phyloP scores from a whole-genome alignment of 1,140 invertebrate species.

The Oryctes rhinoceros region DNA sequence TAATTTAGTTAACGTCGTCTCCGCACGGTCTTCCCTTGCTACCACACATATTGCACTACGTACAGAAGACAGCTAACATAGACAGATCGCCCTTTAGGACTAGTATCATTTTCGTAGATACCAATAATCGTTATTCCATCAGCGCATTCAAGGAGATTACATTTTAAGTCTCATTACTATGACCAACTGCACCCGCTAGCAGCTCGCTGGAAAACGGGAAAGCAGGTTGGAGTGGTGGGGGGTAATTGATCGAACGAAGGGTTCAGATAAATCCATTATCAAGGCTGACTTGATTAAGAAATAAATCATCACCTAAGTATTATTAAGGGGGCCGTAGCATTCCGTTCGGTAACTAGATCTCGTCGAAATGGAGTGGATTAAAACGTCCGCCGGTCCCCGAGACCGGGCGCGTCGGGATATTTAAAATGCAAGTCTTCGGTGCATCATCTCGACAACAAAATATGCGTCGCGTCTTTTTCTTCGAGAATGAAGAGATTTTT shows the following conservation, averaged over 20 bases:
- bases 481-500: conserved; percentile 26
- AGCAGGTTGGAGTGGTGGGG: conserved; percentile 19
- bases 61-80: background rate
- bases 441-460: conserved; percentile 9
- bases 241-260: conserved; percentile 40
- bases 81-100: background rate
- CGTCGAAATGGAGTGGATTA: conserved; percentile 50
- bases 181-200: background rate
- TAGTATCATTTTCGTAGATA: conserved; percentile 11
- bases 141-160: conserved; percentile 52
- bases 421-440: conserved; percentile 4
- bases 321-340: conserved; percentile 46
- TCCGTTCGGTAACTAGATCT: conserved; percentile 50
- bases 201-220: background rate
- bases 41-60: background rate
- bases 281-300: conserved; percentile 54
- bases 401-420: background rate
- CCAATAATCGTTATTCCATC: conserved; percentile 38
- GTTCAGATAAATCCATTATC: conserved; percentile 50
- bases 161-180: conserved; percentile 54
- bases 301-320: conserved; percentile 55
- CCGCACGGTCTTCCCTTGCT: background rate
- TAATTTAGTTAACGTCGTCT: conserved; percentile 13
- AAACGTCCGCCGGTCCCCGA: conserved; percentile 41
- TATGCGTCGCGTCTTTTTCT: background rate